These are phyloP conservation scores for Iselma pallidipennis DNA, from an alignment of 2,888 invertebrate genomes.

Conservation along the genomic window DNA sequence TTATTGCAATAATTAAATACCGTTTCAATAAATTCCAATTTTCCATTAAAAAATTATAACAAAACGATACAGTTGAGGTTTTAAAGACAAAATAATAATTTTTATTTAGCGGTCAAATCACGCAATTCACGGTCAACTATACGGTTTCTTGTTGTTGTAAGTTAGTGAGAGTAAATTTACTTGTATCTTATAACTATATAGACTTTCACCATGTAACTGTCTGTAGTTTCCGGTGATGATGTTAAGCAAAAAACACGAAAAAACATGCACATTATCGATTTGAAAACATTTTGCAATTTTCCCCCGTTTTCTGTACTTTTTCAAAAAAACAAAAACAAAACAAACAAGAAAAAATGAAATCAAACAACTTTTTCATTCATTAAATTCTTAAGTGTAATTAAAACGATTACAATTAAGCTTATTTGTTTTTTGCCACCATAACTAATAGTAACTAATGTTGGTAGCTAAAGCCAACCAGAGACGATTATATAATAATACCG, in stretches of 20 bases:
- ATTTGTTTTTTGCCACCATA: no score
- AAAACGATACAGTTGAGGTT: no score
- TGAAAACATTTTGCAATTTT: neutral
- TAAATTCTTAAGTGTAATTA: no score
- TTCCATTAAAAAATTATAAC: neutral
- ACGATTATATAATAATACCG: no score
- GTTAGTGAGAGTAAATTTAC: neutral
- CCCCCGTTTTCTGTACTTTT: neutral
- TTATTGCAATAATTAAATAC: neutral
- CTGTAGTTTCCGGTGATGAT: neutral
- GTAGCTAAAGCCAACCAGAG: no score
- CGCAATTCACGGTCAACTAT: neutral
- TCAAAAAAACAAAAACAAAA: no score
- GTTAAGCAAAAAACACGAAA: neutral
- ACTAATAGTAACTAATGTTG: no score
- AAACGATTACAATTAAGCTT: neutral
- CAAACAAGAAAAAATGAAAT: no score
- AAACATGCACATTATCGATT: neutral
- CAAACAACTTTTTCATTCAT: neutral
- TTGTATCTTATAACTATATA: neutral
- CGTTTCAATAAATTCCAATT: neutral
- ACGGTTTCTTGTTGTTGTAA: neutral
- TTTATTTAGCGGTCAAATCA: no score
- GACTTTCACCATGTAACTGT: neutral
- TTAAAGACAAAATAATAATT: no score